phyloP scores from a whole-genome alignment of 1,140 invertebrate species.

The Lasioglossum albipes region DNA sequence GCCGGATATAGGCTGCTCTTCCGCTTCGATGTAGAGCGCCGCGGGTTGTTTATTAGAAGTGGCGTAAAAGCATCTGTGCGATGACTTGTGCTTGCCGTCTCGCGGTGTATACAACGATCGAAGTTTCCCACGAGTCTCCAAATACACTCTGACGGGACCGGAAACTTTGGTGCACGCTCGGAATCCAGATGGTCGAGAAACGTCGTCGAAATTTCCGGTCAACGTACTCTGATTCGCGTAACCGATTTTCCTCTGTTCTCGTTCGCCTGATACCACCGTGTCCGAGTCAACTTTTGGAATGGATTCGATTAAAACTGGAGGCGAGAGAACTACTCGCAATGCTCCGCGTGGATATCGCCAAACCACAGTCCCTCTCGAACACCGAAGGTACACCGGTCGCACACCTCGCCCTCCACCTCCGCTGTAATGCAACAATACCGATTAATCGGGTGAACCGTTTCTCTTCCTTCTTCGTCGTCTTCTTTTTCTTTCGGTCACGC shows the following conservation, averaged over 20 bases:
- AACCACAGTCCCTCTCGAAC: conserved; percentile 84
- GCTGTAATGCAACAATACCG: conserved; percentile 57
- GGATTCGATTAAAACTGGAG: conserved; percentile 1
- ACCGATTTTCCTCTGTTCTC: neutral
- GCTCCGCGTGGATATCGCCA: conserved; percentile 90
- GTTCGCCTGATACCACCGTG: neutral
- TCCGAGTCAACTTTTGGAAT: neutral
- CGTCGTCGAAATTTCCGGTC: neutral
- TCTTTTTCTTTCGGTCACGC: neutral
- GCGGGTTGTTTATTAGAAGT: conserved; percentile 85
- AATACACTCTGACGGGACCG: conserved; percentile 84
- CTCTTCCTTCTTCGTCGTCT: no score
- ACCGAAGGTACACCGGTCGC: conserved; percentile 88
- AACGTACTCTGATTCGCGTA: neutral
- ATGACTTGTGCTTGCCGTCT: conserved; percentile 82
- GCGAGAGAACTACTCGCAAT: conserved; percentile 84
- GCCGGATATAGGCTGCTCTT: conserved; percentile 63
- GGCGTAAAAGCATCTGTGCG: conserved; percentile 83
- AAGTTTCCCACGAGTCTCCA: conserved; percentile 84
- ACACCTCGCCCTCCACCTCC: conserved; percentile 83
- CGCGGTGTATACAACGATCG: conserved; percentile 83
- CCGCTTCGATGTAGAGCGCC: conserved; percentile 87
- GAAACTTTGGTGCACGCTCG: conserved; percentile 85
- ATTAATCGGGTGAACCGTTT: no score
- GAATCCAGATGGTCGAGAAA: conserved; percentile 80